Conservation (phyloP, 1,140 invertebrate species). For the Sminthurinus signatus region DNA sequence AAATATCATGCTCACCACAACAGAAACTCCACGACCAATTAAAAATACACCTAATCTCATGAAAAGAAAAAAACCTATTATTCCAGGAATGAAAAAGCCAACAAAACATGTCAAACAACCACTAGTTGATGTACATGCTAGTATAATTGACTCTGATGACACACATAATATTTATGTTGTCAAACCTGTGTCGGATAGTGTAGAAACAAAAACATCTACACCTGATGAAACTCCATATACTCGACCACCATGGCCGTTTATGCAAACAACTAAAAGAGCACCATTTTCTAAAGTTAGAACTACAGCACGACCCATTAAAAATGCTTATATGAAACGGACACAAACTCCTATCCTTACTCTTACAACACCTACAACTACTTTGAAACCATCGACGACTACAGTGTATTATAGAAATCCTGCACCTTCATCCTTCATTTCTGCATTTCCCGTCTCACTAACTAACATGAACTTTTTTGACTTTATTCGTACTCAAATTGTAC, state of each 20-base stretch:
- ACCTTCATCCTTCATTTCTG: slow-evolving; percentile 8
- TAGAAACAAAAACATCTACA: slow-evolving; percentile 22
- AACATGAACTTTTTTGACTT: slow-evolving; percentile 39
- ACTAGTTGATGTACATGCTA: slow-evolving; percentile 29
- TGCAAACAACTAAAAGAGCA: slow-evolving; percentile 23
- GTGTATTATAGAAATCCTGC: slow-evolving; percentile 35
- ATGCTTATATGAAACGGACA: slow-evolving; percentile 25
- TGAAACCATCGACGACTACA: slow-evolving; percentile 29
- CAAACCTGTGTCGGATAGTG: neutral
- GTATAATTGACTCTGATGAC: slow-evolving; percentile 28
- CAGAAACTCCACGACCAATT: slow-evolving; percentile 1
- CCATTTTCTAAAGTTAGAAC: slow-evolving; percentile 25
- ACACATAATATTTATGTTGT: slow-evolving; percentile 28
- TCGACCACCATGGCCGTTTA: slow-evolving; percentile 19
- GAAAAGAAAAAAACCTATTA: neutral
- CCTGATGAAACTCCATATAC: slow-evolving; percentile 17
- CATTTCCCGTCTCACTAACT: slow-evolving; percentile 18
- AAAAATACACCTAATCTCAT: slow-evolving; percentile 6
- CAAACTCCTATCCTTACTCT: slow-evolving; percentile 23
- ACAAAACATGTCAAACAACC: slow-evolving; percentile 34
- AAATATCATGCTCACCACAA: too few relatives aligned
- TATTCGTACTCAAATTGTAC: slow-evolving; percentile 34
- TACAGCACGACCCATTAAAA: slow-evolving; percentile 24
- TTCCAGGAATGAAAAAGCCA: slow-evolving; percentile 21
- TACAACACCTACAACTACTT: slow-evolving; percentile 39